These are phyloP conservation scores for Eleginops maclovinus DNA, from an alignment of 2,113 vertebrate species.

Conservation along the genomic window DNA sequence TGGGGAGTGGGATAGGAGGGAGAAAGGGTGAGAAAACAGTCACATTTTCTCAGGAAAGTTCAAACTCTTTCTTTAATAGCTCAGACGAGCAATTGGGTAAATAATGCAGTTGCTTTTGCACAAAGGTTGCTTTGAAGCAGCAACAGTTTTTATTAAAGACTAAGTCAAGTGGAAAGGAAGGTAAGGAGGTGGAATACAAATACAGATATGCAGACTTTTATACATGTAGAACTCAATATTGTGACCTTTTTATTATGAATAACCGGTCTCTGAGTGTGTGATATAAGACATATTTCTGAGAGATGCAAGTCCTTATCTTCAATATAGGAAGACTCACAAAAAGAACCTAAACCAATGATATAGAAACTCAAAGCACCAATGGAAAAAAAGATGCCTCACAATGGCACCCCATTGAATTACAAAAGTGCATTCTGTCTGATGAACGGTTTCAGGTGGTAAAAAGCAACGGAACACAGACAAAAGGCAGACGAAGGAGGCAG, in stretches of 20 bases:
- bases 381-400: not conserved
- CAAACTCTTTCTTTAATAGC: slow-evolving; percentile 47
- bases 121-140: slow-evolving; percentile 43
- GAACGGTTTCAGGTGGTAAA: slow-evolving; percentile 13
- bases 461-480: slow-evolving; percentile 18
- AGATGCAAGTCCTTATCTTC: slow-evolving; percentile 12
- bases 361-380: not conserved
- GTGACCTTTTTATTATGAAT: slow-evolving; percentile 41
- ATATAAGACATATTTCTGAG: not conserved
- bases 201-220: slow-evolving; percentile 17
- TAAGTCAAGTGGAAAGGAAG: slow-evolving; percentile 28
- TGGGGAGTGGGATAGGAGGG: slow-evolving; percentile 14
- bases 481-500: slow-evolving; percentile 25
- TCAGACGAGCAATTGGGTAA: slow-evolving; percentile 45
- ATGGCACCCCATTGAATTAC: not conserved
- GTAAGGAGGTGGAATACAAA: slow-evolving; percentile 32
- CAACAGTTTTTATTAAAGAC: slow-evolving; percentile 18
- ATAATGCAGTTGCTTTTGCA: slow-evolving; percentile 45
- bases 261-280: slow-evolving; percentile 24
- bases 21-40: slow-evolving; percentile 23
- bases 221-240: slow-evolving; percentile 10
- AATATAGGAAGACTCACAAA: slow-evolving; percentile 20
- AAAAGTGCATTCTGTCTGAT: not conserved
- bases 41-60: slow-evolving; percentile 40
- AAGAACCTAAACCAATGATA: not conserved